phyloP scores from a whole-genome alignment of 2,888 invertebrate species.

The Himalopsyche anomala region DNA sequence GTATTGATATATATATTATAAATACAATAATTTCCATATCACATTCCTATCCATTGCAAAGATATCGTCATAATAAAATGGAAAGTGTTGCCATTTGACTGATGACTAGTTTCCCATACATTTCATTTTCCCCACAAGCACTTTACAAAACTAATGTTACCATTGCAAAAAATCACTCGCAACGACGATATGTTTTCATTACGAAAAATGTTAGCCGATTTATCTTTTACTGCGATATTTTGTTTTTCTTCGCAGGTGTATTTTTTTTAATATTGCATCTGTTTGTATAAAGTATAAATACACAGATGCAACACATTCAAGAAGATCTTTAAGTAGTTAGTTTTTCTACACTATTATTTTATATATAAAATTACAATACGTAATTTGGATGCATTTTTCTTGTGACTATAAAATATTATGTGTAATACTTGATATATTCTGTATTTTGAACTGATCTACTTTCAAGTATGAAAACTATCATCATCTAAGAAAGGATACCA shows the following conservation, averaged over 20 bases:
- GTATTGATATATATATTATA: not conserved
- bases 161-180: not conserved
- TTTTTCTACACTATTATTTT: too few relatives aligned
- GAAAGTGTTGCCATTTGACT: slow-evolving; percentile 6
- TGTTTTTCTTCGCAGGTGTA: not conserved
- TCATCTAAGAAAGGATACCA: not conserved
- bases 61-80: slow-evolving; percentile 3
- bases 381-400: too few relatives aligned
- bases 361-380: too few relatives aligned
- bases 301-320: too few relatives aligned
- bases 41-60: slow-evolving; percentile 56
- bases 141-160: not conserved
- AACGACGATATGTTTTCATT: slow-evolving; percentile 36
- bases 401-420: too few relatives aligned
- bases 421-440: too few relatives aligned
- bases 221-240: not conserved
- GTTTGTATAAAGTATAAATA: too few relatives aligned
- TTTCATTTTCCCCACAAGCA: slow-evolving; percentile 7
- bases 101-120: slow-evolving; percentile 12
- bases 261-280: not conserved
- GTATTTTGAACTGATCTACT: not conserved
- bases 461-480: slow-evolving; percentile 14
- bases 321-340: too few relatives aligned
- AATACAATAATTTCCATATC: slow-evolving; percentile 52
- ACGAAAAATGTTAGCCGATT: slow-evolving; percentile 36